Conservation (phyloP, 2,797 vertebrate genomes). For the Phataginus tetradactyla region DNA sequence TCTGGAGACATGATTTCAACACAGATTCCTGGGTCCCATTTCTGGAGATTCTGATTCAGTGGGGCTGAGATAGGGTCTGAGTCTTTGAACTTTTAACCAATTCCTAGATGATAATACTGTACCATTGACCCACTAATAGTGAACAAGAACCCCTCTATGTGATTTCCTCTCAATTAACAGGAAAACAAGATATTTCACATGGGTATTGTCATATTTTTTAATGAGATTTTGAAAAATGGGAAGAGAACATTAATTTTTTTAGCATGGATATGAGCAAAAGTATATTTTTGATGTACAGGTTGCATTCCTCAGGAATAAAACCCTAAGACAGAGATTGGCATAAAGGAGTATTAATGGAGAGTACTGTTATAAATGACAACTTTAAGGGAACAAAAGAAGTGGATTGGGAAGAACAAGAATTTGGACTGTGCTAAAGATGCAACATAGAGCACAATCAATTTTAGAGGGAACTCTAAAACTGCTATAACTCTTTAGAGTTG, state of each 20-base stretch:
- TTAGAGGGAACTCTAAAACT: neutral
- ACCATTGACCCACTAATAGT: neutral
- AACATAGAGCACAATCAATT: neutral
- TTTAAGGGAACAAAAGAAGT: neutral
- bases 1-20: neutral
- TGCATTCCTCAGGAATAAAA: neutral
- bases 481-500: fast-evolving
- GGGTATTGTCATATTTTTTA: neutral
- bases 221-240: neutral
- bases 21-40: too few species aligned
- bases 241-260: neutral
- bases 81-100: neutral
- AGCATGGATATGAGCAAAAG: neutral
- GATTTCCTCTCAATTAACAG: neutral
- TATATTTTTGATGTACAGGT: neutral
- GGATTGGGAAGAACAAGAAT: neutral
- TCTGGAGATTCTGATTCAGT: neutral
- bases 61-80: fast-evolving
- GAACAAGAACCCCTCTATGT: neutral
- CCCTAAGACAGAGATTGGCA: neutral
- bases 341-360: neutral
- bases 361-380: neutral
- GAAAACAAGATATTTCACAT: neutral
- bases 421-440: neutral
- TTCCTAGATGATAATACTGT: too few species aligned